These are phyloP conservation scores for Tolmerus cingulatus DNA, from an alignment of 2,888 invertebrate genomes.

Conservation along the genomic window DNA sequence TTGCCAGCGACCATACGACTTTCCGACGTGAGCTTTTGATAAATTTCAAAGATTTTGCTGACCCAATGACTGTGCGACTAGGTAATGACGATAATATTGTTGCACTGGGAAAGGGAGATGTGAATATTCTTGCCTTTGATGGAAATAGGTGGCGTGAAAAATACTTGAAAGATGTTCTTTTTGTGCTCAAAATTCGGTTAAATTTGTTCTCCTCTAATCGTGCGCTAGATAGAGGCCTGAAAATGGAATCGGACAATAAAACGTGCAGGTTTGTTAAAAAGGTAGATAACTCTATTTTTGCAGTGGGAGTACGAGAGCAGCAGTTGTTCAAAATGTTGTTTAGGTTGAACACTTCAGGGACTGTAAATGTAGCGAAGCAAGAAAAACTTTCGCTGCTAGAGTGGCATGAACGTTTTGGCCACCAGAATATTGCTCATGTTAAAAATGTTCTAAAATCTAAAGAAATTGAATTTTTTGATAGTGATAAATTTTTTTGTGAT, in stretches of 20 bases:
- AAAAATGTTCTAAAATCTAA: constrained; percentile 46
- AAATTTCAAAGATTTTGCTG: neutral
- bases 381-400: neutral
- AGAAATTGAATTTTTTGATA: constrained; percentile 46
- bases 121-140: constrained; percentile 44
- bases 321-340: constrained; percentile 12
- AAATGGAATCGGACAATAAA: constrained; percentile 31
- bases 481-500: constrained; percentile 49
- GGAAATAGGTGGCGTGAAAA: constrained; percentile 25
- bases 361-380: neutral
- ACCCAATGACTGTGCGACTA: constrained; percentile 36
- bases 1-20: constrained; percentile 47
- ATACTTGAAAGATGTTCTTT: neutral
- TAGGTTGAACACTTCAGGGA: neutral
- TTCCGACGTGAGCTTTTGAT: constrained; percentile 33
- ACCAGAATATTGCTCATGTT: neutral
- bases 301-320: neutral
- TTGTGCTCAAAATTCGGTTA: neutral
- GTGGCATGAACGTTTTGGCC: neutral
- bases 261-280: neutral
- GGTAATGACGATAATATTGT: constrained; percentile 44
- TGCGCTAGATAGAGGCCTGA: constrained; percentile 35
- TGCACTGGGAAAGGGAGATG: constrained; percentile 42
- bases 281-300: neutral
- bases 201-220: neutral